phyloP scores from a whole-genome alignment of 1,140 invertebrate genomes.

The Gerris buenoi region DNA sequence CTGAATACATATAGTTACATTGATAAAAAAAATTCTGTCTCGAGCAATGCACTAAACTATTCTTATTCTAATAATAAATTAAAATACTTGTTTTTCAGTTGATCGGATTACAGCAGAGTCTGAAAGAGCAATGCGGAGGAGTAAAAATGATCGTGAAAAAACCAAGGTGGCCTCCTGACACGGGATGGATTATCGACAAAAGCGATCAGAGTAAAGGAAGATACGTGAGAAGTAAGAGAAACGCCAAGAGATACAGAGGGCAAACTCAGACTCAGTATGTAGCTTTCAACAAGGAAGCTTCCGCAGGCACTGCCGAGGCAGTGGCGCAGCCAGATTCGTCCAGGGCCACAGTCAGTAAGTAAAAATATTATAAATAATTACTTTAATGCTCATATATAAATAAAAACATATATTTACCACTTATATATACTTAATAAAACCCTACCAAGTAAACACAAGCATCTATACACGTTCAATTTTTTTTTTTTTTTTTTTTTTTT shows the following conservation, averaged over 20 bases:
- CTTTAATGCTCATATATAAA: no score
- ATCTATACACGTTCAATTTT: no score
- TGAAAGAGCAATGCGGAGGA: background rate
- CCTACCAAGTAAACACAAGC: no score
- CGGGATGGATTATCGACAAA: background rate
- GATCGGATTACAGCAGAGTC: background rate
- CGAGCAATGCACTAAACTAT: no score
- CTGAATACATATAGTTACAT: no score
- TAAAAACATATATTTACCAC: no score
- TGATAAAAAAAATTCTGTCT: no score
- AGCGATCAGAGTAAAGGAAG: conserved; percentile 13
- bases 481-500: no score
- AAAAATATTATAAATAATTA: conserved; percentile 3
- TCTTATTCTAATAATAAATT: no score
- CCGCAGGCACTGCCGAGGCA: conserved; percentile 60
- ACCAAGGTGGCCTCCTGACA: background rate
- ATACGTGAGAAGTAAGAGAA: conserved; percentile 6
- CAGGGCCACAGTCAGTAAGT: conserved; percentile 60
- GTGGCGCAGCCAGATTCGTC: conserved; percentile 54
- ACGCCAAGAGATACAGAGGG: conserved; percentile 35
- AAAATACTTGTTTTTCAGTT: background rate
- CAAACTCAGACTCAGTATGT: conserved; percentile 72
- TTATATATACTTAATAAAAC: no score
- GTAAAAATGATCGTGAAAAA: background rate
- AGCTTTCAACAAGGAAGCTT: conserved; percentile 37